These are phyloP conservation scores for Panzeria rudis DNA, from an alignment of 2,888 invertebrate species.

Conservation along the genomic window DNA sequence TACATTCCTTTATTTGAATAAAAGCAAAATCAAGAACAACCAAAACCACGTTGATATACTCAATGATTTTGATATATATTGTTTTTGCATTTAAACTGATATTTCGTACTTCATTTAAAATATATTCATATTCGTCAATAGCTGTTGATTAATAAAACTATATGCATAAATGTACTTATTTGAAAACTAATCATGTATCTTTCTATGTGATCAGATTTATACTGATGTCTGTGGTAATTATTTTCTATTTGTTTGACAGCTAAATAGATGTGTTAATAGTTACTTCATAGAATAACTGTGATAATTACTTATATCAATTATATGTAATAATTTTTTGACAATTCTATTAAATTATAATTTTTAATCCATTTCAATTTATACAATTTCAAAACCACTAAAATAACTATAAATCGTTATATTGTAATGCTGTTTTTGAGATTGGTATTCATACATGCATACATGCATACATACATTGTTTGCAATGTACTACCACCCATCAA, in stretches of 20 bases:
- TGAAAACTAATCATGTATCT: not conserved
- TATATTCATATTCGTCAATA: too few relatives aligned
- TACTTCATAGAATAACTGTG: slow-evolving; percentile 31
- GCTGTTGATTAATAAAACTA: too few relatives aligned
- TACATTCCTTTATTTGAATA: too few relatives aligned
- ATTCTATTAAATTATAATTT: slow-evolving; percentile 42
- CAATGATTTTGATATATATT: too few relatives aligned
- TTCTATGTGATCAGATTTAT: not conserved
- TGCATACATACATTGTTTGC: not conserved
- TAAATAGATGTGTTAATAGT: slow-evolving; percentile 11
- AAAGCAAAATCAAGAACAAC: too few relatives aligned
- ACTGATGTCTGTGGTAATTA: not conserved
- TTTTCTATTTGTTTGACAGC: slow-evolving; percentile 17
- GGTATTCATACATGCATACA: not conserved
- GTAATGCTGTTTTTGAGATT: not conserved
- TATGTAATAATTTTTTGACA: slow-evolving; percentile 33
- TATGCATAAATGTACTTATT: not conserved
- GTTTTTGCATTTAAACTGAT: too few relatives aligned
- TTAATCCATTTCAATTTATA: slow-evolving; percentile 25
- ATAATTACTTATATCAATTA: slow-evolving; percentile 41
- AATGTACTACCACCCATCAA: too few relatives aligned
- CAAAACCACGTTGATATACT: too few relatives aligned
- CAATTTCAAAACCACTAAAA: slow-evolving; percentile 46
- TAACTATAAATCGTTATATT: slow-evolving; percentile 6
- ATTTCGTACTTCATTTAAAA: too few relatives aligned